Conservation (phyloP, 2,797 vertebrate genomes). For the Chaetophractus vellerosus region DNA sequence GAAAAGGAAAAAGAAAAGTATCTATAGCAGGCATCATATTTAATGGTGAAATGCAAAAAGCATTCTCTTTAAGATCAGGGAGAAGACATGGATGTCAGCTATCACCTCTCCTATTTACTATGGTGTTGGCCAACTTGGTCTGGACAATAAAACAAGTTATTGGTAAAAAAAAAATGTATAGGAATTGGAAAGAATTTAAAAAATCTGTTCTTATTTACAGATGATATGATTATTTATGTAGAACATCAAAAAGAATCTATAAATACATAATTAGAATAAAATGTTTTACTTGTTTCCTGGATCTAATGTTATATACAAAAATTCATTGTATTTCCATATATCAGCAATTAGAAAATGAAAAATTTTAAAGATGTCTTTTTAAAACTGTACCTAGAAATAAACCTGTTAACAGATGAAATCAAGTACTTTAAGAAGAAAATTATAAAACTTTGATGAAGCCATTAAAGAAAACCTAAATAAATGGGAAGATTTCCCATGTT, state of each 20-base stretch:
- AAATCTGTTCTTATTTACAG: neutral
- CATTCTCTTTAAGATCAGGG: neutral
- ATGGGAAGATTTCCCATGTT: neutral
- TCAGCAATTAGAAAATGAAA: neutral
- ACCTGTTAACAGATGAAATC: neutral
- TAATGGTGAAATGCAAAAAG: neutral
- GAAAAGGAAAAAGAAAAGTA: neutral
- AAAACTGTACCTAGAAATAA: neutral
- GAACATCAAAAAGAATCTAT: neutral
- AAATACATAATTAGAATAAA: constrained; percentile 23
- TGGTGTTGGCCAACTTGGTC: neutral
- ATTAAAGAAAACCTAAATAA: neutral
- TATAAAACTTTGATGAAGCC: neutral
- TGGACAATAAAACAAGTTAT: neutral
- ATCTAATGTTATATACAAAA: neutral
- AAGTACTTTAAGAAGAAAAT: neutral
- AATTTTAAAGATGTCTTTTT: neutral
- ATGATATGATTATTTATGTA: neutral
- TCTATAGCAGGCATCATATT: neutral
- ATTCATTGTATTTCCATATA: neutral
- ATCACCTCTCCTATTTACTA: neutral
- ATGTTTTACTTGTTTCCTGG: constrained; percentile 2
- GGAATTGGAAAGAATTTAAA: neutral
- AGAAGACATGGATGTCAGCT: neutral
- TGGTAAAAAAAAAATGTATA: neutral